Conservation (phyloP, 2,113 vertebrate species). For the Baryphthengus martii region DNA sequence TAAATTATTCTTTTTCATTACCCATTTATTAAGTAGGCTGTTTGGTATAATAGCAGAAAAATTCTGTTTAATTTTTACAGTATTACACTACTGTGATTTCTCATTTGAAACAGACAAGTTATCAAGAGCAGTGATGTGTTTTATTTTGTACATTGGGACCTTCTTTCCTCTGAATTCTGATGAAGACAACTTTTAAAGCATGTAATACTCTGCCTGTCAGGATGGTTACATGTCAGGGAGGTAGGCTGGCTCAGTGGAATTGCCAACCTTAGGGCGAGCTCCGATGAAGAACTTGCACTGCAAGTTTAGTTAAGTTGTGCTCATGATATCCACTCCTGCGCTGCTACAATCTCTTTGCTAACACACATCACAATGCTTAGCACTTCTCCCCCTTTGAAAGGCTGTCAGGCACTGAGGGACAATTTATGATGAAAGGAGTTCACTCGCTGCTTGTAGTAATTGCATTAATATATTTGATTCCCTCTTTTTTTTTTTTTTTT, state of each 20-base stretch:
- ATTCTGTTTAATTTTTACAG: conserved; percentile 78
- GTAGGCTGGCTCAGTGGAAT: not conserved
- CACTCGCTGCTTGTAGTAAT: not conserved
- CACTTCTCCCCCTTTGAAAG: not conserved
- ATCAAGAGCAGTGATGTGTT: conserved; percentile 55
- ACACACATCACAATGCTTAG: not conserved
- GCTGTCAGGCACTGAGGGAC: not conserved
- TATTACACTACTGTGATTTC: conserved; percentile 67
- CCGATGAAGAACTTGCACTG: not conserved
- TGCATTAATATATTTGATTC: not conserved
- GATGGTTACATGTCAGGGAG: not conserved
- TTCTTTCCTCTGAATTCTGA: not conserved
- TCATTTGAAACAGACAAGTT: conserved; percentile 57
- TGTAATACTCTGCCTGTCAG: not conserved
- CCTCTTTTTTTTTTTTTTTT: too few relatives aligned
- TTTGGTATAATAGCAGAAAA: conserved; percentile 77
- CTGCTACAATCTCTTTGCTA: not conserved
- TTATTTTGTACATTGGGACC: not conserved
- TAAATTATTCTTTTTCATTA: conserved; percentile 87
- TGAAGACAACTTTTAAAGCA: not conserved
- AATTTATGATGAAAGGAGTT: not conserved
- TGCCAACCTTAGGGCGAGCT: not conserved
- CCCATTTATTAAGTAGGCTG: conserved; percentile 76
- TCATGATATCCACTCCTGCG: not conserved
- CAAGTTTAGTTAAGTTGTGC: not conserved